Percentiles rank a stretch among this genome's conserved stretches.
Evolutionary conservation across 2,113 vertebrate species (phyloP).

Genomic region (Gallinago paraguaiae): DNA sequence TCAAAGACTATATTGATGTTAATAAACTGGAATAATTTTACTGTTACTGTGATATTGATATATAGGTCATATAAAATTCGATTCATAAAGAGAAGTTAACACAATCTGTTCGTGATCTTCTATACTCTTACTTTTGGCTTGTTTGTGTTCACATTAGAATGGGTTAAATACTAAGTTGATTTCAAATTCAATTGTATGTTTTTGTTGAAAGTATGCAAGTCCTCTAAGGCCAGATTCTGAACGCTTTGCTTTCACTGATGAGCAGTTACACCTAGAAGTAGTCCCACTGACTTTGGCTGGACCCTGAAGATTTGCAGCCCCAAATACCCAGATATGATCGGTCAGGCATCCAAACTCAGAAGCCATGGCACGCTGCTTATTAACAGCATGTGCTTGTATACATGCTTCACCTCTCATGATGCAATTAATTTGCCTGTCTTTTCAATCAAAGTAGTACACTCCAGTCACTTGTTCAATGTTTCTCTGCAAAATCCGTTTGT

Average conservation of each 20-base stretch:
- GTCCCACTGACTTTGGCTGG: not conserved
- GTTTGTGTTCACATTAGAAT: not conserved
- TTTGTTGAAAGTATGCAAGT: not conserved
- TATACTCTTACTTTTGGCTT: not conserved
- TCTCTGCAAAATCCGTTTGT: not conserved
- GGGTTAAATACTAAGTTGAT: not conserved
- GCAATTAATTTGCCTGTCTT: not conserved
- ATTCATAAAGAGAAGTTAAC: slow-evolving; percentile 11
- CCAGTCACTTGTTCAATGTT: not conserved
- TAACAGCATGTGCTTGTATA: not conserved
- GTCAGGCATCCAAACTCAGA: not conserved
- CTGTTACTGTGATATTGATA: slow-evolving; percentile 7
- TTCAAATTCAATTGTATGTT: not conserved
- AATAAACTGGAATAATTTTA: slow-evolving; percentile 41
- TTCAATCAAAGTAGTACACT: not conserved
- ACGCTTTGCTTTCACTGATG: not conserved
- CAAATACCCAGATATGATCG: not conserved
- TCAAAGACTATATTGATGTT: slow-evolving; percentile 38
- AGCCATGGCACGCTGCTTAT: not conserved
- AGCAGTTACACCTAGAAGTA: not conserved
- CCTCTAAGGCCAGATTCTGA: not conserved
- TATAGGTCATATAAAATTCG: slow-evolving; percentile 40
- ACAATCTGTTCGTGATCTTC: not conserved
- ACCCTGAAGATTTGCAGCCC: not conserved
- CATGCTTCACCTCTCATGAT: not conserved